phyloP scores from a whole-genome alignment of 2,113 vertebrate genomes.

The Etia nguti region DNA sequence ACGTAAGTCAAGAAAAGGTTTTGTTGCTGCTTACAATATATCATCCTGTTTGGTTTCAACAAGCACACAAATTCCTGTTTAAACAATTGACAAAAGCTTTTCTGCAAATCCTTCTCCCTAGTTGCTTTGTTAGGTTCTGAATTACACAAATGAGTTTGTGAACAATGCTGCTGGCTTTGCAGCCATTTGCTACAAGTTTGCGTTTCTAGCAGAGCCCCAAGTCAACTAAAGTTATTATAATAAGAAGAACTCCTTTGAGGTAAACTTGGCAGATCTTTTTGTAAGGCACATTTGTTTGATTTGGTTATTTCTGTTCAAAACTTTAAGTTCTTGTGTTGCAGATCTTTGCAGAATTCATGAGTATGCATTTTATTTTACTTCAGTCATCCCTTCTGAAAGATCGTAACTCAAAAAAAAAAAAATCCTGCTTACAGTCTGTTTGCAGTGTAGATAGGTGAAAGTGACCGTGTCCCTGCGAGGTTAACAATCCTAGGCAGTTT shows the following conservation, averaged over 20 bases:
- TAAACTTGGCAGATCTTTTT: slow-evolving; percentile 9
- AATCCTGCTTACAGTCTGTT: not conserved
- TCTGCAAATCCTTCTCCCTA: not conserved
- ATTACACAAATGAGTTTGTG: not conserved
- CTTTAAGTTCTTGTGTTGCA: not conserved
- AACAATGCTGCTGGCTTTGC: not conserved
- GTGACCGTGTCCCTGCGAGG: not conserved
- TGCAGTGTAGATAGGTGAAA: not conserved
- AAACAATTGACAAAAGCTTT: not conserved
- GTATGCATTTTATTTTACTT: not conserved
- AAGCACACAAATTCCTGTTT: not conserved
- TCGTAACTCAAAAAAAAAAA: not conserved
- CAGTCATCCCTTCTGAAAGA: not conserved
- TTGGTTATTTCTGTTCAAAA: slow-evolving; percentile 1
- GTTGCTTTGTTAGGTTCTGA: not conserved
- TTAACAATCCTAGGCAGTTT: not conserved
- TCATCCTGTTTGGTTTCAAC: not conserved
- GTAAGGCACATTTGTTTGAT: slow-evolving; percentile 19
- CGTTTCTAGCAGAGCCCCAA: not conserved
- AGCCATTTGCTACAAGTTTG: not conserved
- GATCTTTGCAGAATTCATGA: not conserved
- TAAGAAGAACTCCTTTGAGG: not conserved
- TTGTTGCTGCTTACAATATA: not conserved
- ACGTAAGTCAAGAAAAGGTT: not conserved
- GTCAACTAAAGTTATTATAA: not conserved